Conservation (phyloP, 2,797 vertebrate species). For the Prunella strophiata region DNA sequence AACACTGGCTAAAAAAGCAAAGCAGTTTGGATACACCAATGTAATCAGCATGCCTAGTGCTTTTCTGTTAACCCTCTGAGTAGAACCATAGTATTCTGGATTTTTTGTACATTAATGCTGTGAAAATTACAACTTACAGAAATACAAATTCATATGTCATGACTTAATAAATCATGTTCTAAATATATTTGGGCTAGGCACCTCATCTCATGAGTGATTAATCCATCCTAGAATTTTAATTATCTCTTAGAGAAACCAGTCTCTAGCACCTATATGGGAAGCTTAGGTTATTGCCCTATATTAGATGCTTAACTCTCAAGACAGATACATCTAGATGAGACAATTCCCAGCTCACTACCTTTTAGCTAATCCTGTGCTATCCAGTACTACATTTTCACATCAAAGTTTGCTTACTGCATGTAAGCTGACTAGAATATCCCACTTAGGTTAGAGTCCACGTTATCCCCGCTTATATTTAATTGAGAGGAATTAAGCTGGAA, state of each 20-base stretch:
- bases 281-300: background rate
- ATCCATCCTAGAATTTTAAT: background rate
- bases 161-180: conserved; percentile 43
- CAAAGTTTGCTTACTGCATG: conserved; percentile 1
- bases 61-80: conserved; percentile 82
- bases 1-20: conserved; percentile 77
- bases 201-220: background rate
- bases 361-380: background rate
- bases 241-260: background rate
- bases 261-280: background rate
- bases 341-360: background rate
- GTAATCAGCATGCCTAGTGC: conserved; percentile 81
- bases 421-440: conserved; percentile 29
- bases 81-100: conserved; percentile 59
- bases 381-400: background rate
- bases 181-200: conserved; percentile 4
- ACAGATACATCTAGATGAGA: background rate
- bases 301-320: background rate
- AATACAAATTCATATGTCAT: conserved; percentile 31
- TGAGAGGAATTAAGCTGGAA: conserved; percentile 1
- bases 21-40: conserved; percentile 74
- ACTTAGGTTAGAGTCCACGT: background rate
- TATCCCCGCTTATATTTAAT: background rate
- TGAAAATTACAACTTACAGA: conserved; percentile 44
- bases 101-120: conserved; percentile 45